Base-by-base conservation (phyloP, 2,888 invertebrate genomes). In the Hartigia nigra region DNA sequence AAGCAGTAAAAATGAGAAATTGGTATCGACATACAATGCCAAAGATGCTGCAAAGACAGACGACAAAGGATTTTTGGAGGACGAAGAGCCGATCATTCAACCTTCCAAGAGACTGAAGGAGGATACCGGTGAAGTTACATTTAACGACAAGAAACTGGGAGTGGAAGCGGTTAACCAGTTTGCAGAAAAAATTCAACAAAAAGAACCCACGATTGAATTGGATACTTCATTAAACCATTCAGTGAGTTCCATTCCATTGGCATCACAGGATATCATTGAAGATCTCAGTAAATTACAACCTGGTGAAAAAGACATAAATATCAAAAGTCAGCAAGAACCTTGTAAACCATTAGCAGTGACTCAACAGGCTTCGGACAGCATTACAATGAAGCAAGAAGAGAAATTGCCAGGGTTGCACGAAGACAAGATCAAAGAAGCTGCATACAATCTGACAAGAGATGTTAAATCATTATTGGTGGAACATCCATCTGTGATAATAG, bases 51-150 rank as follows among this genome's bases (percentile, higher is more conserved):
- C 69, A 31, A 69, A 77, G 39, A 74, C 32, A 23, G 77, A 75
- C 70, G 31, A 34, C 3, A 69, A 35, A 23, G 75, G 34, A 14
- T 36, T 2, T 69, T 75, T n/a, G n/a, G 77, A 78, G 12, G 79
- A 74, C 5, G 76, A 80, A 31, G 77, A 77, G 76, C 31, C 81
- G 37, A 78, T 83, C 31, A 69, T 81, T 31, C 84, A 85, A 55
- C 77, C 83, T 31, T 83, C 77, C 9, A 84, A 87, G 34, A 84
- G 83, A 79, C 77, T 84, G 23, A 83, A 84, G 70, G 81, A 85
- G 75, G 81, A 84, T 39, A 81, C 34, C 12, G 34, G 14, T 75
- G 32, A 32, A 36, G 35, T 75, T 32, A 32, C 34, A 5, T 75
- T 36, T 76, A 69, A 32, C 69, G 55, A 76, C 5, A 34, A 76